These are phyloP conservation scores for Agriopis leucophaearia DNA, from an alignment of 2,888 invertebrate species.

Conservation along the genomic window DNA sequence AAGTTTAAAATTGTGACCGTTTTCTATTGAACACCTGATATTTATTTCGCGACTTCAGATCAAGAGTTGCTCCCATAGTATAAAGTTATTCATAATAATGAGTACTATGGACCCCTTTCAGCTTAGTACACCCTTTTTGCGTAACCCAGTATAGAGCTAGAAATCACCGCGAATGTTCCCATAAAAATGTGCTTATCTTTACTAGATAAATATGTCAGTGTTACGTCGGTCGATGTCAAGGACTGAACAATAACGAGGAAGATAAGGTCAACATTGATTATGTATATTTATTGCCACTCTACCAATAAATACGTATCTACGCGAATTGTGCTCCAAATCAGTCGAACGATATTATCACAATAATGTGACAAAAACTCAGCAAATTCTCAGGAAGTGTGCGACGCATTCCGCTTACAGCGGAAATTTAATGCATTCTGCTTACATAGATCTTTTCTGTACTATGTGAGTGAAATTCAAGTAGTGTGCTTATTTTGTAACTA, in stretches of 20 bases:
- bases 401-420: conserved; percentile 23
- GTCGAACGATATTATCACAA: neutral
- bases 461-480: conserved; percentile 16
- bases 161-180: neutral
- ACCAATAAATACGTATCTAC: neutral
- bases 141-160: too few species aligned
- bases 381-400: conserved; percentile 26
- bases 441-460: conserved; percentile 20
- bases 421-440: conserved; percentile 24
- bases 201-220: conserved; percentile 25
- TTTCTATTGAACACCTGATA: too few species aligned
- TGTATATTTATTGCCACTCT: conserved; percentile 19
- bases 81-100: too few species aligned
- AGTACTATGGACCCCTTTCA: too few species aligned
- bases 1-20: too few species aligned
- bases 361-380: neutral
- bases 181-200: conserved; percentile 7
- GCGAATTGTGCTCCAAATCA: conserved; percentile 5
- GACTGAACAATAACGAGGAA: conserved; percentile 19
- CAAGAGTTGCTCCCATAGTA: too few species aligned
- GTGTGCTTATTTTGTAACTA: conserved; percentile 9
- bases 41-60: too few species aligned
- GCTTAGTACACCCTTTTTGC: too few species aligned
- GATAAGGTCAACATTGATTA: conserved; percentile 24
- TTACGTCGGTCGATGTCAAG: conserved; percentile 33